These are phyloP conservation scores for Ormia ochracea DNA, from an alignment of 2,888 invertebrate species.

Conservation along the genomic window DNA sequence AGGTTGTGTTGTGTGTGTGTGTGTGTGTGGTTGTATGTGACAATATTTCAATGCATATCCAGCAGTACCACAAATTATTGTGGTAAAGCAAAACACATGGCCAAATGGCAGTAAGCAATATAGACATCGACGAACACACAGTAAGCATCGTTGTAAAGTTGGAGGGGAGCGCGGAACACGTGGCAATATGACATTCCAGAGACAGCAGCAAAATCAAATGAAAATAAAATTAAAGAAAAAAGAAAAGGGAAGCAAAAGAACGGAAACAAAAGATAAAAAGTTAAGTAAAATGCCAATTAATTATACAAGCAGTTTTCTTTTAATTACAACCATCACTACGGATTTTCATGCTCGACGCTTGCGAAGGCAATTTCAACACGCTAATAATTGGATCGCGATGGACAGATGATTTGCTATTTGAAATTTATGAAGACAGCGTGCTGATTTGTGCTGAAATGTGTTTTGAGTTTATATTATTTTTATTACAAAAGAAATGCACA, in stretches of 20 bases:
- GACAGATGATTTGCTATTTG: neutral
- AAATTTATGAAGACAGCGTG: neutral
- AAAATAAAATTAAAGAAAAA: conserved; percentile 2
- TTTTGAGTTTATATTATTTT: too few species aligned
- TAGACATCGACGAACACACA: neutral
- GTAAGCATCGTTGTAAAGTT: neutral
- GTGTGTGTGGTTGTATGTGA: neutral
- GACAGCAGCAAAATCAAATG: conserved; percentile 16
- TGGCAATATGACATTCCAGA: neutral
- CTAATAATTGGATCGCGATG: neutral
- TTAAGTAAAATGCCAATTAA: conserved; percentile 52
- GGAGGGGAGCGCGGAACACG: neutral
- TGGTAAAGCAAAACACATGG: conserved; percentile 48
- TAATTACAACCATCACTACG: conserved; percentile 40
- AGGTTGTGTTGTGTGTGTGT: neutral
- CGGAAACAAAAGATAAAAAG: conserved; percentile 47
- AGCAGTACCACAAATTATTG: conserved; percentile 52
- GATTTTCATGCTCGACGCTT: neutral
- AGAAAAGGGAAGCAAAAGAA: conserved; percentile 20
- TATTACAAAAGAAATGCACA: too few species aligned
- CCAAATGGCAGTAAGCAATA: conserved; percentile 19
- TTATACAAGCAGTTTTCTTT: conserved; percentile 47
- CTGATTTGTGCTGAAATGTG: too few species aligned
- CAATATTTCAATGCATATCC: conserved; percentile 13
- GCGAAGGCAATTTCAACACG: neutral